Evolutionary conservation across 2,888 invertebrate genomes (phyloP).

Genomic region (Tetheella fluctuosa): DNA sequence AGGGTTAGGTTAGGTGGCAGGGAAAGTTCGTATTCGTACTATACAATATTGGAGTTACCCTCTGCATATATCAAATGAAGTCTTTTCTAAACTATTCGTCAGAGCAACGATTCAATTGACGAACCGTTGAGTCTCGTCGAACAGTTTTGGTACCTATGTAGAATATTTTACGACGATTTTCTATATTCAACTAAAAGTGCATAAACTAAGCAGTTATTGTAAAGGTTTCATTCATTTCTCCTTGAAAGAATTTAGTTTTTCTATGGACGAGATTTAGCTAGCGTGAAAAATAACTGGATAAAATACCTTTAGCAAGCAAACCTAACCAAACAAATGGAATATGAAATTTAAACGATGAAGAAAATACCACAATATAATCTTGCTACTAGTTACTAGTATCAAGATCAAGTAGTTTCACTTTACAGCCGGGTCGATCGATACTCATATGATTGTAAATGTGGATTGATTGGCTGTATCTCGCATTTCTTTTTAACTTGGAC

Average conservation of each 20-base stretch:
- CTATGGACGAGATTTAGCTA: too few species aligned
- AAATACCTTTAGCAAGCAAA: too few species aligned
- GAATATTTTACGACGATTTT: constrained; percentile 24
- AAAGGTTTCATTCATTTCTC: too few species aligned
- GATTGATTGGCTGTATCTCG: constrained; percentile 78
- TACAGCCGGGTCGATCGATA: constrained; percentile 69
- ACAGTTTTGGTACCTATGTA: constrained; percentile 40
- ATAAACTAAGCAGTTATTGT: too few species aligned
- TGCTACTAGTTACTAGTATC: constrained; percentile 35
- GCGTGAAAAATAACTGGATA: too few species aligned
- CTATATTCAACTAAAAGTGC: background rate
- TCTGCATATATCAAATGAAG: constrained; percentile 77
- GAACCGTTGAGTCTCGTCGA: constrained; percentile 46
- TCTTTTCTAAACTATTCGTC: constrained; percentile 78
- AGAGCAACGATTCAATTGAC: constrained; percentile 73
- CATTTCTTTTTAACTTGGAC: constrained; percentile 69
- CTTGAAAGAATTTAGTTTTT: too few species aligned
- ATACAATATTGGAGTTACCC: constrained; percentile 68
- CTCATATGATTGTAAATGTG: constrained; percentile 82
- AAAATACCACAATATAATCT: too few species aligned
- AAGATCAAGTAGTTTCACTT: constrained; percentile 33
- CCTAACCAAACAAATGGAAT: too few species aligned
- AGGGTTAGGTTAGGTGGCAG: constrained; percentile 49
- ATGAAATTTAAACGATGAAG: too few species aligned
- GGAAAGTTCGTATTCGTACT: constrained; percentile 50